Percentiles rank a stretch among this genome's conserved stretches.
phyloP scores from a whole-genome alignment of 2,888 invertebrate genomes.

The Latheticus oryzae region DNA sequence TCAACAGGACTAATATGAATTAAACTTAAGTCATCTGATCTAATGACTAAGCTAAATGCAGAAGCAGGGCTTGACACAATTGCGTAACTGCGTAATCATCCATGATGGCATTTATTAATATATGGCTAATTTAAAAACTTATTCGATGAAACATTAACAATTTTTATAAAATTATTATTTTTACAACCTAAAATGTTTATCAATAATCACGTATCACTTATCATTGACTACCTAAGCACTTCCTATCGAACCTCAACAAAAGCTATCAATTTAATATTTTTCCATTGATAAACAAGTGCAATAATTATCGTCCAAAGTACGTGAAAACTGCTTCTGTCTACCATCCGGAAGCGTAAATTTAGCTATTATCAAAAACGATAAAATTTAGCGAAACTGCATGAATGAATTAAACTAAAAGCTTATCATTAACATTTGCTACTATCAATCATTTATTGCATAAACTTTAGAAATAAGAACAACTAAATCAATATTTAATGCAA shows the following conservation, averaged over 20 bases:
- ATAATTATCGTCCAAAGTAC: constrained; percentile 18
- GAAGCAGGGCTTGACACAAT: constrained; percentile 9
- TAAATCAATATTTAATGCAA: constrained; percentile 28
- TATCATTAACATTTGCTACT: constrained; percentile 15
- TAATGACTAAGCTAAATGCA: constrained; percentile 18
- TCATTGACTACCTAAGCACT: constrained; percentile 12
- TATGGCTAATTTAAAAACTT: no score
- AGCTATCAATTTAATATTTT: constrained; percentile 6
- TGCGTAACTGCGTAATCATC: constrained; percentile 14
- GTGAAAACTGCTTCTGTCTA: constrained; percentile 11
- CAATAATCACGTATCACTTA: no score
- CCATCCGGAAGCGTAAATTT: constrained; percentile 20
- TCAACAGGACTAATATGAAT: constrained; percentile 11
- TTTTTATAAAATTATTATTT: no score
- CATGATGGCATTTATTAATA: no score
- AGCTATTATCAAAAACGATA: constrained; percentile 8
- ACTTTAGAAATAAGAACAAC: constrained; percentile 8
- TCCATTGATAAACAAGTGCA: constrained; percentile 2
- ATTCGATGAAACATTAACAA: no score
- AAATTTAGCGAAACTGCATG: constrained; percentile 23
- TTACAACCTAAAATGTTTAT: no score
- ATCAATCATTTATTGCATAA: constrained; percentile 21
- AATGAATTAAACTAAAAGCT: constrained; percentile 20
- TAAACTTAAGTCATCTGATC: constrained; percentile 18
- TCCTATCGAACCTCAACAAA: constrained; percentile 15